phyloP scores from a whole-genome alignment of 2,797 vertebrate species.

The Borostomias antarcticus region DNA sequence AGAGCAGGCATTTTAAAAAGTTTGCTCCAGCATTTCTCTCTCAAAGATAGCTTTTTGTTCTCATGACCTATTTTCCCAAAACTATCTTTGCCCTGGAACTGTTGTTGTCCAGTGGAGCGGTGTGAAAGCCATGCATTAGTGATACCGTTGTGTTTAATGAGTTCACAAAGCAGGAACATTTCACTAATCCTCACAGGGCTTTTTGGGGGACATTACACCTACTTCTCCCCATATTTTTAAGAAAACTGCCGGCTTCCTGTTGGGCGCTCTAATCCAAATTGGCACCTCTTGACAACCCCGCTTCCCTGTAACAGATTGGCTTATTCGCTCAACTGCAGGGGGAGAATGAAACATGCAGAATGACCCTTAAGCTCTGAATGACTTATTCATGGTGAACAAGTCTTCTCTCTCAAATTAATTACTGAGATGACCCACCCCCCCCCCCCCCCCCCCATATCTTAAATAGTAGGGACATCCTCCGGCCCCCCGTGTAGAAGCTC shows the following conservation, averaged over 20 bases:
- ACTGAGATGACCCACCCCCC: background rate
- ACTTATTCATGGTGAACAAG: constrained; percentile 13
- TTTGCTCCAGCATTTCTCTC: background rate
- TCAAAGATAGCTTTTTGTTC: constrained; percentile 32
- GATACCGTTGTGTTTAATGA: background rate
- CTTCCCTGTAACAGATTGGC: constrained; percentile 47
- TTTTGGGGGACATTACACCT: constrained; percentile 4
- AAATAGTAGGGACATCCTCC: constrained; percentile 41
- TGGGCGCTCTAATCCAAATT: constrained; percentile 53
- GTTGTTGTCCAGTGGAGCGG: background rate
- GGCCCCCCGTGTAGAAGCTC: constrained; percentile 15
- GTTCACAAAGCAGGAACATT: constrained; percentile 1
- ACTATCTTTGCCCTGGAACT: constrained; percentile 24
- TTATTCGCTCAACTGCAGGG: constrained; percentile 20
- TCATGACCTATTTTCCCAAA: constrained; percentile 47
- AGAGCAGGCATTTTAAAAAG: constrained; percentile 21
- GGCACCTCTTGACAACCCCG: constrained; percentile 37
- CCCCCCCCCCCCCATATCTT: background rate
- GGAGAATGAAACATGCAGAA: constrained; percentile 34
- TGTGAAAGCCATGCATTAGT: background rate
- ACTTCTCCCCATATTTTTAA: background rate
- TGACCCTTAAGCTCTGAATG: constrained; percentile 5
- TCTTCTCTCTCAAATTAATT: constrained; percentile 15
- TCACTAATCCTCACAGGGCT: background rate
- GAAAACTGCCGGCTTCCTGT: constrained; percentile 35